These are phyloP conservation scores for Coluber constrictor DNA, from an alignment of 2,797 vertebrate species.

Conservation along the genomic window DNA sequence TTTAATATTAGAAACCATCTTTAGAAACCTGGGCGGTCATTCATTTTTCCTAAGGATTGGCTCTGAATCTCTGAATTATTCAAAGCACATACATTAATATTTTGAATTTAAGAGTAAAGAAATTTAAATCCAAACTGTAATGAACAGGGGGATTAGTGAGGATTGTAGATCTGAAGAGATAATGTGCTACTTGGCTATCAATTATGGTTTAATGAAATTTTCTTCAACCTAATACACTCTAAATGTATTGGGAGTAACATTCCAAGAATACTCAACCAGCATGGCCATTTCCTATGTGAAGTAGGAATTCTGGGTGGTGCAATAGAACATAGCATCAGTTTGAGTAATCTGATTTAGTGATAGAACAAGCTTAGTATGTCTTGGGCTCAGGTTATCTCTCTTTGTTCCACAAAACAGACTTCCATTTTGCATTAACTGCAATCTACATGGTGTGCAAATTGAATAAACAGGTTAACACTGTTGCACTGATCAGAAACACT, in stretches of 20 bases:
- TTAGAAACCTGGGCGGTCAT: background rate
- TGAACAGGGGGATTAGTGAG: constrained; percentile 33
- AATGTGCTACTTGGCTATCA: background rate
- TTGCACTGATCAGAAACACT: background rate
- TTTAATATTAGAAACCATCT: background rate
- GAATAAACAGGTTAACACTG: background rate
- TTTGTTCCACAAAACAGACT: background rate
- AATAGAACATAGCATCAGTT: background rate
- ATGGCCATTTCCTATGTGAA: background rate
- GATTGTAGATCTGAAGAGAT: background rate
- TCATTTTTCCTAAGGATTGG: constrained; percentile 6
- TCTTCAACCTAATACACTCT: background rate
- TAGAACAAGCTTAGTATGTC: background rate
- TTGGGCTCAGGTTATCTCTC: background rate
- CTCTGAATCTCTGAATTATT: constrained; percentile 23
- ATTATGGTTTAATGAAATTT: background rate
- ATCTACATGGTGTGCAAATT: background rate
- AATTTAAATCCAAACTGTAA: constrained; percentile 45
- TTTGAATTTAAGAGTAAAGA: constrained; percentile 33
- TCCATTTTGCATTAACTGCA: background rate
- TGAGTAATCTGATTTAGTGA: background rate
- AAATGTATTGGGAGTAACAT: background rate
- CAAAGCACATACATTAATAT: constrained; percentile 34
- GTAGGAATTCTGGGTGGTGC: background rate
- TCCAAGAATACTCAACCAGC: background rate